Base-by-base conservation (phyloP, 1,140 invertebrate genomes). In the Lepidostoma basale region DNA sequence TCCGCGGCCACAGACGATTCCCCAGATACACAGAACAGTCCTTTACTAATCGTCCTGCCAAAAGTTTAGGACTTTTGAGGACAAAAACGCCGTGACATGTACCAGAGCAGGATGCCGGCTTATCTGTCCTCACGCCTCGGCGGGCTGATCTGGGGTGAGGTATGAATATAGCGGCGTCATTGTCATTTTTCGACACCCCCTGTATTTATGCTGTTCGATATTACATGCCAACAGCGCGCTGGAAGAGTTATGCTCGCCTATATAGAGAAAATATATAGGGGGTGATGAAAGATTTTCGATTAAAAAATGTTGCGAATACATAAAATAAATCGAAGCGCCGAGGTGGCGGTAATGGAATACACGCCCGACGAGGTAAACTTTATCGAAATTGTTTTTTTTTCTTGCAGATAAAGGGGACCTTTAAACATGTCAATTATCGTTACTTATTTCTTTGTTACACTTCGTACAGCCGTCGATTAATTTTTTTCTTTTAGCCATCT, bases 131-230 rank as follows among this genome's bases (percentile, higher is more conserved):
- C 62, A 72, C 70, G 67, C 40, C 33, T 68, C 47, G 67, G 33
- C 62, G 69, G 12, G 12, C 65, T 12, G 22, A 28, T 42, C 33
- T 10, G 23, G 40, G 30, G 49, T 20, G 63, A 25, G 68, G 36
- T 42, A 62, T 26, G 20, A 59, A 71, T 67, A 71, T 45, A 71
- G 69, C 69, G 18, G 66, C 65, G 52, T 72, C 70, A 72, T 72
- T 72, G 70, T 72, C 70, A 72, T 72, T 72, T 71, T 67, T 68
- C 59, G 65, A 65, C 65, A 62, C 68, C 56, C 66, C 54, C 52
- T 65, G 68, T 69, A 69, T 69, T 69, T 69, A 69, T 69, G 68
- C 63, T 69, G 47, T 69, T 65, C 62, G 45, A 65, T 65, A 65
- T 65, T 65, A 65, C 62, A 65, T 65, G 47, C 62, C 62, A 64